Percentiles rank a stretch among this genome's conserved stretches.
Conservation (phyloP, 2,113 vertebrate genomes). For the Ellobius talpinus region DNA sequence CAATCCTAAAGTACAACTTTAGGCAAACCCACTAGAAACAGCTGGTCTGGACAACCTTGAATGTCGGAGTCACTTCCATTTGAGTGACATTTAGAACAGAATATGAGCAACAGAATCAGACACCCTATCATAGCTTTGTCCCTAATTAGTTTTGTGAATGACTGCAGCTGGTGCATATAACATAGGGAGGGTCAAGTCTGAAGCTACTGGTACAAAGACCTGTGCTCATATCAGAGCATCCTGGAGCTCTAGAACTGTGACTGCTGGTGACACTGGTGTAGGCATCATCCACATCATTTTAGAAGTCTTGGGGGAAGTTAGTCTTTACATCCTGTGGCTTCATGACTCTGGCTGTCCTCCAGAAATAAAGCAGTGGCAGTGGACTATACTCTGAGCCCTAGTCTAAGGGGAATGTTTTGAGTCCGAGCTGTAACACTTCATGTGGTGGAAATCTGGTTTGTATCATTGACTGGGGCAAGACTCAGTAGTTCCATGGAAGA, state of each 20-base stretch:
- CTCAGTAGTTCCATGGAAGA: background rate
- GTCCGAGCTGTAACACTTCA: background rate
- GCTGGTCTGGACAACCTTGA: too few relatives aligned
- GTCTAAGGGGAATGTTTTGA: background rate
- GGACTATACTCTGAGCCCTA: background rate
- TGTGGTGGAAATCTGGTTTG: background rate
- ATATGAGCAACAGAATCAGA: background rate
- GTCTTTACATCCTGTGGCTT: background rate
- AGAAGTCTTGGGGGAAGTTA: background rate
- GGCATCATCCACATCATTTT: background rate
- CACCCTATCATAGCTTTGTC: background rate
- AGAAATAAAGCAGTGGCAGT: background rate
- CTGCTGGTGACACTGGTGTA: background rate
- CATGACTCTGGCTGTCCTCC: background rate
- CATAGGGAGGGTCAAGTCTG: background rate
- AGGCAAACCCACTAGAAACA: background rate
- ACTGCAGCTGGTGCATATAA: background rate
- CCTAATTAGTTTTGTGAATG: background rate
- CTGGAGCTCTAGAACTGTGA: background rate
- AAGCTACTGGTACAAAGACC: background rate
- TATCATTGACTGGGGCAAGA: background rate
- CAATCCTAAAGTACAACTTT: background rate
- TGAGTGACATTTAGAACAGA: background rate
- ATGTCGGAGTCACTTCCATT: background rate
- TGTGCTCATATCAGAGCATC: background rate